A percentile compares a stretch with the other conserved stretches of the same genome.
These are phyloP conservation scores for Pelobates fuscus DNA, from an alignment of 2,113 vertebrate species.

Conservation along the genomic window DNA sequence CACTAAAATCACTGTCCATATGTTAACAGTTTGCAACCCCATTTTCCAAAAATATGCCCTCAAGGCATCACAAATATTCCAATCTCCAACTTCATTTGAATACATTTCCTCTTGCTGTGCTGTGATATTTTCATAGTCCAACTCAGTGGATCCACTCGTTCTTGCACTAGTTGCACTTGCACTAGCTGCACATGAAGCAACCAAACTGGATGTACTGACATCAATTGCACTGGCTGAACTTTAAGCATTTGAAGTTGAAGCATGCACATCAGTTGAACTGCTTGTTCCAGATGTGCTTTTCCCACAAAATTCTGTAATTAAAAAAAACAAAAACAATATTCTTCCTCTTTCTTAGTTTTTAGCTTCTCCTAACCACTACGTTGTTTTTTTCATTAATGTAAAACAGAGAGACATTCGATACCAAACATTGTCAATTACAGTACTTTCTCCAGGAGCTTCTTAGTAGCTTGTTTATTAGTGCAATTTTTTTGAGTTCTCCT, in stretches of 20 bases:
- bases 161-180: neutral
- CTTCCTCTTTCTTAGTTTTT: neutral
- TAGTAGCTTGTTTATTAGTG: neutral
- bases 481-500: no score
- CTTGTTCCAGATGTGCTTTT: conserved; percentile 1
- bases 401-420: neutral
- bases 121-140: neutral
- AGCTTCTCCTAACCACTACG: neutral
- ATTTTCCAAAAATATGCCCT: neutral
- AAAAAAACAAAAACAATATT: neutral
- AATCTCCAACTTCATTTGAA: neutral
- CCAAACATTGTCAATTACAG: neutral
- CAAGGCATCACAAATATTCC: neutral
- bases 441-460: neutral
- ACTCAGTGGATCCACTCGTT: conserved; percentile 5
- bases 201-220: no score
- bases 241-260: neutral
- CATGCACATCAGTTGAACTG: neutral
- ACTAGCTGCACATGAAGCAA: no score
- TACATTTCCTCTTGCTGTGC: neutral
- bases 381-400: neutral
- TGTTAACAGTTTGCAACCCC: neutral
- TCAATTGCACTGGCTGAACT: no score
- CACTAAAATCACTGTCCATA: neutral
- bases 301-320: neutral